Evolutionary conservation across 2,797 vertebrate genomes (phyloP), one percentile per base, ranked within the genome.

Genomic region (Danio jaintianensis): DNA sequence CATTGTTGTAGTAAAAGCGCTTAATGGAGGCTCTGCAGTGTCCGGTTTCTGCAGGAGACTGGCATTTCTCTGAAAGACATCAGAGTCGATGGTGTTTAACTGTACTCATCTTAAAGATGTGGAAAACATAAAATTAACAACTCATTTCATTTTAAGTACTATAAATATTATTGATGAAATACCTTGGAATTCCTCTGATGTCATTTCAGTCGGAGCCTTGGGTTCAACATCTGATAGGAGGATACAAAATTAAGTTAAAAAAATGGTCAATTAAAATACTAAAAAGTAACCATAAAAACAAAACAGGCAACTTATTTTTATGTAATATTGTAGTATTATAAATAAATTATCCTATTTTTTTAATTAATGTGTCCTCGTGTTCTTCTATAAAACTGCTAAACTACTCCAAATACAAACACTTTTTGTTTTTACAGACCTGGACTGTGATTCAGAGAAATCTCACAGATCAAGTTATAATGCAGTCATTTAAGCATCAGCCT

Each of bases 21-120:
- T 7, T 82, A 0, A 95, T 71, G 0, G 92, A 81, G 0, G 95
- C 96, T 18, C 90, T 92, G 88, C 96, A 96, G 4, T n/a, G 86
- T 4, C 96, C 95, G 0, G 85, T 85, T 13, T 58, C 0, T 50
- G 88, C 84, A 0, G 76, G 52, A 11, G 80, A 88, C 29, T n/a
- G 75, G 48, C 96, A 96, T 4, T 42, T 80, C 18, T 88, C 94
- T 96, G 88, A 85, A 81, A 69, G 78, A 85, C 2, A n/a, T 48
- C 61, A 70, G 5, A 38, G 55, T 36, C 20, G 59, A 47, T 16
- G 7, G 18, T 42, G 55, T 42, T 9, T 11, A 53, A 2, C 7
- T 42, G 18, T 45, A 18, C 18, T 18, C 10, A 29, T 7, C 38
- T 64, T 52, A 16, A 40, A 63, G 18, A 7, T 42, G 47, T 36